Evolutionary conservation across 2,113 vertebrate species (phyloP).

Genomic region (Toxotes jaculatrix): DNA sequence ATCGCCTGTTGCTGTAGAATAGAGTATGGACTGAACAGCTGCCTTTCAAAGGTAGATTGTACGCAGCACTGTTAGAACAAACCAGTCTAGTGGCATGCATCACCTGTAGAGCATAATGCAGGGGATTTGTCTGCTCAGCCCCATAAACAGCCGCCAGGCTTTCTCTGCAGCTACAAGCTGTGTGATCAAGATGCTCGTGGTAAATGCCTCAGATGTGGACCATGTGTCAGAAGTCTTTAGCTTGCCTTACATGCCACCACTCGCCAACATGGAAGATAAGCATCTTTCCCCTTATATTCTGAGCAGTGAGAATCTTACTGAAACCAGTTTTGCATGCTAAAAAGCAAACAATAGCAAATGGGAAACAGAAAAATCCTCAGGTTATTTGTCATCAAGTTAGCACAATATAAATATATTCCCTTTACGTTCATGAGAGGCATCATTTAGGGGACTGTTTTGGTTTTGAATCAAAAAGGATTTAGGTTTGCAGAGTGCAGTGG

Average conservation of each 20-base stretch:
- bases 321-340: conserved; percentile 70
- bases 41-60: conserved; percentile 35
- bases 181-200: conserved; percentile 63
- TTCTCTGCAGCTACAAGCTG: conserved; percentile 59
- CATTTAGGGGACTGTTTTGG: conserved; percentile 43
- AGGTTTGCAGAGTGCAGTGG: conserved; percentile 32
- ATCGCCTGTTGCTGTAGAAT: conserved; percentile 51
- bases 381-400: conserved; percentile 81
- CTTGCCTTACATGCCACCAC: conserved; percentile 64
- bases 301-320: conserved; percentile 34
- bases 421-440: conserved; percentile 47
- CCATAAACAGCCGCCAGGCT: conserved; percentile 63
- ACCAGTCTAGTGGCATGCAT: conserved; percentile 62
- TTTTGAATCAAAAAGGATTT: conserved; percentile 53
- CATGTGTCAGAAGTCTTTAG: conserved; percentile 74
- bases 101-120: conserved; percentile 70
- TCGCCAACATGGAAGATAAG: conserved; percentile 66
- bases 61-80: conserved; percentile 29
- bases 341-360: conserved; percentile 76
- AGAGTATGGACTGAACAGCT: conserved; percentile 27
- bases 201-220: conserved; percentile 70
- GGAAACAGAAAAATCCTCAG: conserved; percentile 67
- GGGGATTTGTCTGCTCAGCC: conserved; percentile 66
- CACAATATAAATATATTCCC: conserved; percentile 61
- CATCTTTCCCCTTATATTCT: conserved; percentile 50